Evolutionary conservation across 92 coral and sea anemone species (phyloP), one percentile per base, ranked within the genome.

Genomic region (Palythoa heliodiscus): DNA sequence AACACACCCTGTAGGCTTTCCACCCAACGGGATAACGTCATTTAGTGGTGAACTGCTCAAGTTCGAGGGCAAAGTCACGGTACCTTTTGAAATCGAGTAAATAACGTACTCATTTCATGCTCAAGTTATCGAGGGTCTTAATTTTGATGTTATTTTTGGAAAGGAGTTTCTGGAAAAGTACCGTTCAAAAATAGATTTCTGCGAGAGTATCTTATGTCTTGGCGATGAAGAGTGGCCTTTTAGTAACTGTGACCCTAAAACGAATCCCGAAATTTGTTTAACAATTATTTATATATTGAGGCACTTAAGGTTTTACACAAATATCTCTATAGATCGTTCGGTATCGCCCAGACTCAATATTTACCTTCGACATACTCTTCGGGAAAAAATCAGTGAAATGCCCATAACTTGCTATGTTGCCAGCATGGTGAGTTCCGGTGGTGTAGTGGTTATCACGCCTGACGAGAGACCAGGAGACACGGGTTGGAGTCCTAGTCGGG

Each of bases 111-210:
- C 88, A 11, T 90, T 90, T 58, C 16, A 25, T 7, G 91, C 88
- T 2, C 54, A 86, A 15, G 47, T 93, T 2, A 87, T 88, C 1
- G 87, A 87, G 7, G 71, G 73, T 24, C 54, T 93, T 11, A 58
- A 87, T 15, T 91, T 87, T 43, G 92, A 86, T 58, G 93, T 85
- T 1, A 93, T 91, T 19, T 64, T 91, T 48, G 94, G 94, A 0
- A 60, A 82, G 2, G 95, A 93, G 19, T 93, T 93, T 37, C 82
- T 93, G 8, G 89, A 86, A 23, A 39, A 40, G 38, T 93, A 80
- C 50, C 71, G 74, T 3, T 91, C 93, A 2, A 86, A 75, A 53
- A 91, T 89, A 1, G 84, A 91, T 75, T 80, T 91, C 3, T 13
- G 76, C 19, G 39, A 70, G 8, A 71, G 73, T 22, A 22, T 78